Base-by-base conservation (phyloP, 2,113 vertebrate genomes). In the Thamnaconus septentrionalis region DNA sequence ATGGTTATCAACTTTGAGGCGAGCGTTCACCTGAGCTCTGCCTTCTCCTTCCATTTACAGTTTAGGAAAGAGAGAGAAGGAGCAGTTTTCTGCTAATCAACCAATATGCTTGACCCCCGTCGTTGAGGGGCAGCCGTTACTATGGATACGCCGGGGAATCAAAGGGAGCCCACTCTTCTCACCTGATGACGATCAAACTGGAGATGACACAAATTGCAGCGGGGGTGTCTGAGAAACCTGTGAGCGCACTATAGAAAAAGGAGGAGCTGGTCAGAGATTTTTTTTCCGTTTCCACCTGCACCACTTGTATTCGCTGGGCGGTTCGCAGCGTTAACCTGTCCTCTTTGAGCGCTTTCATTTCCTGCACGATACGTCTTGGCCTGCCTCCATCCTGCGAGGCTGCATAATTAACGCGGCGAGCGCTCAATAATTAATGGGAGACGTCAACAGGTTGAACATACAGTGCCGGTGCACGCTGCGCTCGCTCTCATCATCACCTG, bases 61-160 rank as follows among this genome's bases (percentile, higher is more conserved):
- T 51, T 41, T 1, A 12, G 5, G 7, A n/a, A 12, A 41, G 42
- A 11, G 3, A 44, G 45, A 31, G 5, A 18, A 12, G 12, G 8
- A 43, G 64, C 48, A 63, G 50, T 64, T 62, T 61, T 62, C 73
- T 54, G 66, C 81, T 81, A 4, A 4, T 4, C 50, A 5, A 45
- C 44, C 44, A 6, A 6, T 42, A 61, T 7, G 59, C 49, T 74
- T 85, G 79, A 79, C 79, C 82, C 73, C 72, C 51, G 69, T 63
- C 77, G 67, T 69, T 71, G 74, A 75, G 71, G 74, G 70, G 64
- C 40, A 5, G 47, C 66, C 41, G 87, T 87, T 85, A 48, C 85
- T 51, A 85, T 87, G 81, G 87, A 71, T 76, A 88, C 83, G 47
- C 4, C 4, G 66, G 78, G 66, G 79, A 79, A 80, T 82, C 70